phyloP scores from a whole-genome alignment of 2,797 vertebrate genomes.

The Malurus splendens region DNA sequence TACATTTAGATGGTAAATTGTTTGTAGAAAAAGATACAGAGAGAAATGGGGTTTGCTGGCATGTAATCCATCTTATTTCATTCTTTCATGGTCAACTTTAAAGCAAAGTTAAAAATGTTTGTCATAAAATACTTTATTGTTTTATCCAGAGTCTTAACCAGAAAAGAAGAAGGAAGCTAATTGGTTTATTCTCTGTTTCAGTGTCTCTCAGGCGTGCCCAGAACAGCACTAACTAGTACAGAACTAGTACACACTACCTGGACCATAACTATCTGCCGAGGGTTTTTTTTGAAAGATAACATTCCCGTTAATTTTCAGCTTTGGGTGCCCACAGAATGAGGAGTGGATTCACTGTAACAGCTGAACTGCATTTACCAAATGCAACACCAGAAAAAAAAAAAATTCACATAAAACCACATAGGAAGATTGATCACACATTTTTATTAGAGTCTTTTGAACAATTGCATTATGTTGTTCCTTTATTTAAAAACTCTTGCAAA shows the following conservation, averaged over 20 bases:
- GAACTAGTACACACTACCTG: background rate
- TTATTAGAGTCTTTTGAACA: slow-evolving; percentile 77
- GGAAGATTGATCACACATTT: slow-evolving; percentile 75
- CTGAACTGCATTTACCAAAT: slow-evolving; percentile 49
- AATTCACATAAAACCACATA: slow-evolving; percentile 70
- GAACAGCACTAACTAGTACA: background rate
- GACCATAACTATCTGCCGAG: background rate
- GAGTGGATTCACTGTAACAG: slow-evolving; percentile 6
- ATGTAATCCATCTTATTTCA: slow-evolving; percentile 54
- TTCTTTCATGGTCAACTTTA: slow-evolving; percentile 49
- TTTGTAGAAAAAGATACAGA: slow-evolving; percentile 66
- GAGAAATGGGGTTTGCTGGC: slow-evolving; percentile 69
- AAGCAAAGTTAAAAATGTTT: slow-evolving; percentile 30
- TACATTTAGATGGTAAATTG: slow-evolving; percentile 74
- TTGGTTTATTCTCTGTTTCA: background rate
- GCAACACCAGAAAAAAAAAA: slow-evolving; percentile 42
- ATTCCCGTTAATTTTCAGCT: slow-evolving; percentile 8
- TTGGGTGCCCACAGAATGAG: slow-evolving; percentile 27
- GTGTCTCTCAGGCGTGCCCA: background rate
- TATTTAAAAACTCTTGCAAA: slow-evolving; percentile 73
- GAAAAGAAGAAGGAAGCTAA: background rate
- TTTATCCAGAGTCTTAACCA: slow-evolving; percentile 35
- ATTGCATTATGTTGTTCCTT: slow-evolving; percentile 69
- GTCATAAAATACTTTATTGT: slow-evolving; percentile 30
- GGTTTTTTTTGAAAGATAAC: slow-evolving; percentile 8